Evolutionary conservation across 2,888 invertebrate genomes (phyloP).

Genomic region (Tetanocera ferruginea): DNA sequence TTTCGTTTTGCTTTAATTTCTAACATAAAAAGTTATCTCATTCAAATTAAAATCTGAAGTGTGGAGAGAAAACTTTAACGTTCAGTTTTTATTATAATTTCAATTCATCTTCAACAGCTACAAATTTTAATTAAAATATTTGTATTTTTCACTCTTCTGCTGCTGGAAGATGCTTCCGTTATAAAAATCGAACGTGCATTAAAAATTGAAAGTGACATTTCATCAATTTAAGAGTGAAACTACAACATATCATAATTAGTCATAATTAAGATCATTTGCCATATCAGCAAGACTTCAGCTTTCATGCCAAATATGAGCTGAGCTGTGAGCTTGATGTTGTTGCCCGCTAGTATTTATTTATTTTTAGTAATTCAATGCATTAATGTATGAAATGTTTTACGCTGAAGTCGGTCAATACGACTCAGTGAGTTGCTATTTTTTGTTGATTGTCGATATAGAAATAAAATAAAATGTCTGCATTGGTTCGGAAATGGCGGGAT

Average conservation of each 20-base stretch:
- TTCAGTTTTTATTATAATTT: not conserved
- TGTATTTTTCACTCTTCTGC: no score
- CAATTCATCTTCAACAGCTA: not conserved
- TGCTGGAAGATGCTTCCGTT: no score
- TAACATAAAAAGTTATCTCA: no score
- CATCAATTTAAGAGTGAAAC: not conserved
- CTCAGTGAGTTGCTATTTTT: no score
- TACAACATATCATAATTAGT: constrained; percentile 22
- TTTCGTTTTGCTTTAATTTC: no score
- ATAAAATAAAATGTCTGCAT: no score
- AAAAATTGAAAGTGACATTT: constrained; percentile 18
- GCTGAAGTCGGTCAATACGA: not conserved
- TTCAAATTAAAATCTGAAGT: no score
- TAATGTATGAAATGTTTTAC: no score
- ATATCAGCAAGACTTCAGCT: not conserved
- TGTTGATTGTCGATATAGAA: no score
- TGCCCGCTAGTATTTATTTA: not conserved
- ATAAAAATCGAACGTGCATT: not conserved
- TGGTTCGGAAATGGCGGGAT: no score
- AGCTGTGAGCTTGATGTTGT: not conserved
- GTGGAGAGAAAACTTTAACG: no score
- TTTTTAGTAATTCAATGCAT: no score
- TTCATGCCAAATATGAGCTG: not conserved
- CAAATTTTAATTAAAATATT: not conserved
- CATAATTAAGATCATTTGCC: constrained; percentile 33